phyloP scores from a whole-genome alignment of 2,888 invertebrate species.

The Chymomyza amoena region DNA sequence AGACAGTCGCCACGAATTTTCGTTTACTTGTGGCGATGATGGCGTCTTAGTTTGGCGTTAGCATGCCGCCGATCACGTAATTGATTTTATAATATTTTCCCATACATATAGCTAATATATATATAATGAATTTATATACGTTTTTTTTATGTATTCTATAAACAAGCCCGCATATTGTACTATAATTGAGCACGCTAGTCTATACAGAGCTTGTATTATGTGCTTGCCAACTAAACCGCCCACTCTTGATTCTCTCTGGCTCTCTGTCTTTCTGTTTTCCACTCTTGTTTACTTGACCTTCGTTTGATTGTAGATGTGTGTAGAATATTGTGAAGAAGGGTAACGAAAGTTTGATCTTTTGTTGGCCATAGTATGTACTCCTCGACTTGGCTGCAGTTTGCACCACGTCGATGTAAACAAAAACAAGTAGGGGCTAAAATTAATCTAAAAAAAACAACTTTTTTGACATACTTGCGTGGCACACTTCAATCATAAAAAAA shows the following conservation, averaged over 20 bases:
- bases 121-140: conserved; percentile 10
- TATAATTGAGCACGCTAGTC: conserved; percentile 1
- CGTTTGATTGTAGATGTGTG: conserved; percentile 18
- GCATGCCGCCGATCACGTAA: conserved; percentile 56
- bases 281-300: conserved; percentile 69
- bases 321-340: conserved; percentile 36
- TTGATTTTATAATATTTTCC: conserved; percentile 64
- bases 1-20: neutral
- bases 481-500: conserved; percentile 68
- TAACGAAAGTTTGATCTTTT: conserved; percentile 10
- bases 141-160: neutral
- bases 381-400: neutral
- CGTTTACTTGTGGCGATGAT: neutral
- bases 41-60: conserved; percentile 56
- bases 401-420: conserved; percentile 16
- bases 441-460: conserved; percentile 10
- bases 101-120: conserved; percentile 16
- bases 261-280: neutral
- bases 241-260: conserved; percentile 11
- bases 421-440: conserved; percentile 18
- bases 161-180: conserved; percentile 4
- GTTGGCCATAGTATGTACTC: too few species aligned
- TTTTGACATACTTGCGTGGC: conserved; percentile 42
- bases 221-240: conserved; percentile 28
- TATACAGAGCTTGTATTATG: neutral